Base-by-base conservation (phyloP, 2,113 vertebrate species). In the Gasterosteus aculeatus region DNA sequence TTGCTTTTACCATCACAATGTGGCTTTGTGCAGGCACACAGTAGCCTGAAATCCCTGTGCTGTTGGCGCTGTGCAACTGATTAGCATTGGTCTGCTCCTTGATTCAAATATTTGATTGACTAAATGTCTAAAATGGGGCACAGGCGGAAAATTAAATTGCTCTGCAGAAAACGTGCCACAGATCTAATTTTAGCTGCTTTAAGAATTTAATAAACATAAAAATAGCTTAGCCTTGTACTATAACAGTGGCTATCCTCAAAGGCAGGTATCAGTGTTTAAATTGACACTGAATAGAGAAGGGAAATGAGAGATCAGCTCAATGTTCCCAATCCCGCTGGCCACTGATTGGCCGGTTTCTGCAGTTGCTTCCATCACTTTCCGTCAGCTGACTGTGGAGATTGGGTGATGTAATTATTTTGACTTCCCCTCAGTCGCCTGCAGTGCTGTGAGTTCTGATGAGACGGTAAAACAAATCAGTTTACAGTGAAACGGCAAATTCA, bases 331-430 rank as follows among this genome's bases (percentile, higher is more conserved):
- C 76, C 66, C 5, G 42, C 68, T 16, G 58, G 74, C 54, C 69
- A 22, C 71, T 71, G 80, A 86, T 88, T 89, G 85, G 83, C 18
- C 80, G 11, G 69, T 82, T 78, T 49, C 71, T 46, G 69, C 79
- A 57, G 60, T 81, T 69, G 80, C 80, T 69, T 83, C 84, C 80
- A 76, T 89, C 77, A 70, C 70, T 77, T 76, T 80, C 56, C 72
- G 69, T 77, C 64, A 26, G 68, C 87, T 79, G 87, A 89, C 82
- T 77, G 83, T 77, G 68, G 73, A 77, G 61, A 86, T 87, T 75
- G 78, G 59, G 62, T 85, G 85, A 87, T 82, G 84, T 81, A 81
- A 92, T 91, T 87, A 78, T 83, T 82, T 41, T 85, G 88, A 91
- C 82, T 81, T 81, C 67, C 76, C 56, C 69, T 51, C 66, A 58